phyloP scores from a whole-genome alignment of 2,113 vertebrate genomes.

The Antennarius striatus region DNA sequence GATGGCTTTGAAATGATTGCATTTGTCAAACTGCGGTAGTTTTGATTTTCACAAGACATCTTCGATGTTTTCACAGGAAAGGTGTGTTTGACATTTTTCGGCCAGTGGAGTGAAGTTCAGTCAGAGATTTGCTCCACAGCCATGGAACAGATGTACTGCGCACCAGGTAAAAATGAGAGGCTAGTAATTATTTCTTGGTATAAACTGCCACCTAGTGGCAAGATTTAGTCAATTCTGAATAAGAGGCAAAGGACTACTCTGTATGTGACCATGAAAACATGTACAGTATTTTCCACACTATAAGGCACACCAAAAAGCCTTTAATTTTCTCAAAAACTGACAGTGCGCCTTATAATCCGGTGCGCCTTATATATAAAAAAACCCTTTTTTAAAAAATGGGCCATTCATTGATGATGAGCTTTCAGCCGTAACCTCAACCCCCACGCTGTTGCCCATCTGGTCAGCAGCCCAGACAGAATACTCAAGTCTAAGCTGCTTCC shows the following conservation, averaged over 20 bases:
- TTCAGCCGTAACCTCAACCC: no score
- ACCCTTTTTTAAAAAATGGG: no score
- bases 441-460: no score
- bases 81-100: slow-evolving; percentile 91
- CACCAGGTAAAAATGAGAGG: slow-evolving; percentile 83
- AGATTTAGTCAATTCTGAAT: not conserved
- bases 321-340: no score
- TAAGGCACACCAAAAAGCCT: no score
- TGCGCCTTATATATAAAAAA: no score
- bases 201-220: slow-evolving; percentile 57
- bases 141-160: slow-evolving; percentile 89
- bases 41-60: not conserved
- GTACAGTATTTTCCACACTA: no score
- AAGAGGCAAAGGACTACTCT: not conserved
- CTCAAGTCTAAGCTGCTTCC: no score
- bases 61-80: slow-evolving; percentile 82
- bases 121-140: slow-evolving; percentile 84
- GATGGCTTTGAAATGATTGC: not conserved
- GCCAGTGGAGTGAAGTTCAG: slow-evolving; percentile 97
- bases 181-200: slow-evolving; percentile 1
- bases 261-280: not conserved
- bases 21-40: not conserved
- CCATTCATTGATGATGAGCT: no score
- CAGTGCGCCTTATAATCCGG: no score
- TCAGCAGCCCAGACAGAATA: no score